Evolutionary conservation across 2,888 invertebrate species (phyloP).

Genomic region (Endotricha flammealis): DNA sequence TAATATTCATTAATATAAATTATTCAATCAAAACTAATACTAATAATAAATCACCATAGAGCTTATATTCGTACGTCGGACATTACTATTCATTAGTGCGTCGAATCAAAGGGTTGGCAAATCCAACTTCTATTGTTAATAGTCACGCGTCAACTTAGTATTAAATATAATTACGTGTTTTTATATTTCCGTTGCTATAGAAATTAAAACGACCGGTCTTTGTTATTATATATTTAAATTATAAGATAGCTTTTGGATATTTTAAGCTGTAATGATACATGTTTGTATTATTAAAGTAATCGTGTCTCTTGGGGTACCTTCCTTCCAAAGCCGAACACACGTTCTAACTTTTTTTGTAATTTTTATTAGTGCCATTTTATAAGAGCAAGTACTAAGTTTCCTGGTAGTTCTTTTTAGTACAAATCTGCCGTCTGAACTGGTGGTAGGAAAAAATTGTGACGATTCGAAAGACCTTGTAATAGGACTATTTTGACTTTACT

Average conservation of each 20-base stretch:
- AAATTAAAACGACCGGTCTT: slow-evolving; percentile 42
- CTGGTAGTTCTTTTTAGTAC: too few species aligned
- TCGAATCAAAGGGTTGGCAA: slow-evolving; percentile 75
- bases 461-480: too few species aligned
- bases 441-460: too few species aligned
- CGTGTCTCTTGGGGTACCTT: too few species aligned
- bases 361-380: too few species aligned
- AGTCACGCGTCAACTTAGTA: slow-evolving; percentile 71
- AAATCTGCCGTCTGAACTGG: too few species aligned
- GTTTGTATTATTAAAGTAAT: too few species aligned
- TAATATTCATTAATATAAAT: slow-evolving; percentile 48
- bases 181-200: slow-evolving; percentile 67
- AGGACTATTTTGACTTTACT: too few species aligned
- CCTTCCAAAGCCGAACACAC: too few species aligned
- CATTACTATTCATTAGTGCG: slow-evolving; percentile 58
- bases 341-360: too few species aligned
- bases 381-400: too few species aligned
- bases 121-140: slow-evolving; percentile 71
- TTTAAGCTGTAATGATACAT: background rate
- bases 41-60: slow-evolving; percentile 24
- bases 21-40: slow-evolving; percentile 23
- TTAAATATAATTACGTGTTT: slow-evolving; percentile 65
- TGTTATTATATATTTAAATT: slow-evolving; percentile 8
- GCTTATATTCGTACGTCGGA: slow-evolving; percentile 22
- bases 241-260: background rate